Evolutionary conservation across 2,113 vertebrate species (phyloP).

Genomic region (Cavia aperea): DNA sequence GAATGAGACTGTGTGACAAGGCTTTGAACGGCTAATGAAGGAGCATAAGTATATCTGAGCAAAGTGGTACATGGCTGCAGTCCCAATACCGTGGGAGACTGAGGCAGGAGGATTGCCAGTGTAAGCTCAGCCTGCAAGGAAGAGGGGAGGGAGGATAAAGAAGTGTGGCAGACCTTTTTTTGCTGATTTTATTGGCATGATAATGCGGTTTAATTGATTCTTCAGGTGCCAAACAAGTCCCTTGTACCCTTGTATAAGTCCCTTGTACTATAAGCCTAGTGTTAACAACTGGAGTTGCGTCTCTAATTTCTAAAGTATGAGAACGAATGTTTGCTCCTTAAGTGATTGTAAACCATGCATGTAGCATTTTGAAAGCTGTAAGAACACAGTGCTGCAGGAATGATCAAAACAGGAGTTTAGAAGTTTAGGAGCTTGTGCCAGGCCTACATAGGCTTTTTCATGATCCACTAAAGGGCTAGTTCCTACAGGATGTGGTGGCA

Average conservation of each 20-base stretch:
- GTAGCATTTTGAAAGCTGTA: constrained; percentile 18
- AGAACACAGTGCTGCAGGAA: not conserved
- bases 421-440: constrained; percentile 27
- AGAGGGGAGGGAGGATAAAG: not conserved
- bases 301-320: constrained; percentile 12
- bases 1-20: not conserved
- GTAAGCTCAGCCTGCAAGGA: not conserved
- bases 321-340: constrained; percentile 4
- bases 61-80: not conserved
- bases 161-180: not conserved
- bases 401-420: not conserved
- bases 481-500: not conserved
- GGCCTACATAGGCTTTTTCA: not conserved
- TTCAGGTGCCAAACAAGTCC: not conserved
- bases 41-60: not conserved
- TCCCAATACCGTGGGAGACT: not conserved
- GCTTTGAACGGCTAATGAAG: constrained; percentile 3
- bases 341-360: not conserved
- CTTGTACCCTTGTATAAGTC: not conserved
- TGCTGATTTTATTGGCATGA: not conserved
- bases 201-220: not conserved
- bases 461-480: constrained; percentile 34
- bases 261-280: not conserved
- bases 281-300: constrained; percentile 37
- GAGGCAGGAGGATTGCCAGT: not conserved